Percentiles rank a stretch among this genome's conserved stretches.
Conservation (phyloP, 2,113 vertebrate species). For the Cariama cristata region DNA sequence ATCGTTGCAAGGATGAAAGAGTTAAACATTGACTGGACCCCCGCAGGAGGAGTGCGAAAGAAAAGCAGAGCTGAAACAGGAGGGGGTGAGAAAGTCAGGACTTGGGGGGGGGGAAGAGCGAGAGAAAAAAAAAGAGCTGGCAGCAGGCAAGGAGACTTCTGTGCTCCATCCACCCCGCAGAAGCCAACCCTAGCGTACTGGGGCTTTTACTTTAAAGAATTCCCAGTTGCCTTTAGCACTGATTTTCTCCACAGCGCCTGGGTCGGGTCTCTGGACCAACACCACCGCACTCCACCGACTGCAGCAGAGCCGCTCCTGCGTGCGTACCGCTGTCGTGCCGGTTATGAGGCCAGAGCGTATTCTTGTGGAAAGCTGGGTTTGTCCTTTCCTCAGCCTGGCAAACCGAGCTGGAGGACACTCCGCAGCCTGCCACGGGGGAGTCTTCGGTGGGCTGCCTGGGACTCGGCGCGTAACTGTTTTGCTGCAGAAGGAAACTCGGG, state of each 20-base stretch:
- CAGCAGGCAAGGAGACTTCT: background rate
- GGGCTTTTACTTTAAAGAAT: background rate
- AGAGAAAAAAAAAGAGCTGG: background rate
- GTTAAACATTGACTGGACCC: slow-evolving; percentile 1
- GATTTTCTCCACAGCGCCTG: background rate
- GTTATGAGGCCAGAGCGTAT: fast-evolving
- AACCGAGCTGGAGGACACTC: background rate
- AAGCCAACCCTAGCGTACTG: background rate
- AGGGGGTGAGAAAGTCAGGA: slow-evolving; percentile 14
- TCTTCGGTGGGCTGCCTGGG: background rate
- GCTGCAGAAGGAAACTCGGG: background rate
- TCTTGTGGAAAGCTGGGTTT: background rate
- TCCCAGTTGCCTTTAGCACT: background rate
- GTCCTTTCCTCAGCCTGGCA: background rate
- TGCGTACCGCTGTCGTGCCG: fast-evolving
- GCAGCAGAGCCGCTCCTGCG: background rate
- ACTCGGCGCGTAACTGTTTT: fast-evolving
- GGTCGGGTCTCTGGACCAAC: background rate
- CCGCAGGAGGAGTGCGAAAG: background rate
- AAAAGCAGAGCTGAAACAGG: slow-evolving; percentile 3
- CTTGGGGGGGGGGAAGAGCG: background rate
- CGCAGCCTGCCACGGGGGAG: background rate
- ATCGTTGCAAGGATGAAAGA: background rate
- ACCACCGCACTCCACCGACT: fast-evolving
- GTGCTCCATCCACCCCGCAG: background rate